Evolutionary conservation across 2,797 vertebrate species (phyloP).

Genomic region (Xiphophorus birchmanni): DNA sequence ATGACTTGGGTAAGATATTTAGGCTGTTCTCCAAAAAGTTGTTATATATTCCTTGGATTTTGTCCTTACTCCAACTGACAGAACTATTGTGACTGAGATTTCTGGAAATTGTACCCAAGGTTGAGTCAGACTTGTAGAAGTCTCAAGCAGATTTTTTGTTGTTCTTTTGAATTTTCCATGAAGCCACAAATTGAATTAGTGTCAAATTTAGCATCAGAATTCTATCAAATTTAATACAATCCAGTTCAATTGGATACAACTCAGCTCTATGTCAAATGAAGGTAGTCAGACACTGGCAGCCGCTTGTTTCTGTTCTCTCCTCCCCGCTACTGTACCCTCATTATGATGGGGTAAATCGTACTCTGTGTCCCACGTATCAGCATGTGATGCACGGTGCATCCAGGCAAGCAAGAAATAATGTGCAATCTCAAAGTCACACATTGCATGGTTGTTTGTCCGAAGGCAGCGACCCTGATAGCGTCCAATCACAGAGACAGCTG

Average conservation of each 20-base stretch:
- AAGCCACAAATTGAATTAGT: too few species aligned
- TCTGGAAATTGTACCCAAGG: not conserved
- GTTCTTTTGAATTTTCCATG: too few species aligned
- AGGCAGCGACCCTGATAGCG: constrained; percentile 10
- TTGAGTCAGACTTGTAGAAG: not conserved
- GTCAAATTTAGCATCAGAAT: not conserved
- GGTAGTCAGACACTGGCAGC: not conserved
- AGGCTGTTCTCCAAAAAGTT: not conserved
- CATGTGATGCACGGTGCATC: constrained; percentile 5
- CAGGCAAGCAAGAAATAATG: constrained; percentile 8
- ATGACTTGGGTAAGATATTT: not conserved
- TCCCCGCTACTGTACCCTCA: not conserved
- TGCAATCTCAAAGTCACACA: constrained; percentile 6
- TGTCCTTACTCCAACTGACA: not conserved
- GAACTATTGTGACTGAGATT: not conserved
- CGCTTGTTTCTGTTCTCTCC: not conserved
- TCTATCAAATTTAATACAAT: not conserved
- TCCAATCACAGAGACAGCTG: constrained; percentile 35
- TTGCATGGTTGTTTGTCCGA: constrained; percentile 13
- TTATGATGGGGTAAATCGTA: not conserved
- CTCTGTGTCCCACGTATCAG: constrained; percentile 4
- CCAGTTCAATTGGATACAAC: not conserved
- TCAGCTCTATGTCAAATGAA: not conserved
- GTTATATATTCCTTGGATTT: not conserved
- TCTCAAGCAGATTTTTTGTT: not conserved